Conservation (phyloP, 2,113 vertebrate species). For the Thalassoma bifasciatum region DNA sequence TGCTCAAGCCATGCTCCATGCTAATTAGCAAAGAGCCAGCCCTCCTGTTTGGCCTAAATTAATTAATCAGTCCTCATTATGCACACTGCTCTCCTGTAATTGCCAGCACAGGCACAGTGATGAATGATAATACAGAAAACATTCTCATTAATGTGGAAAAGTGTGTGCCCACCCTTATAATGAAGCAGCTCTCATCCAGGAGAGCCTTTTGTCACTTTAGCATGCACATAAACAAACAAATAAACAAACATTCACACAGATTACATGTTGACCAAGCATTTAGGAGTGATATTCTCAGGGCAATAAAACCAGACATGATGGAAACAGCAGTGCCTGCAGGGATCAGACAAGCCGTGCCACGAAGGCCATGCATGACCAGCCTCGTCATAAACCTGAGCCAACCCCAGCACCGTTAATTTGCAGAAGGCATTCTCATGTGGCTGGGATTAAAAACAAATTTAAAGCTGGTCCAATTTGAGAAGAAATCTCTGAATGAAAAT, state of each 20-base stretch:
- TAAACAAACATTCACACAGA: conserved; percentile 56
- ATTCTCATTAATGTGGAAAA: conserved; percentile 81
- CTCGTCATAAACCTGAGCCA: conserved; percentile 57
- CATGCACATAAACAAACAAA: conserved; percentile 51
- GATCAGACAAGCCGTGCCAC: conserved; percentile 56
- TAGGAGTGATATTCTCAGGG: conserved; percentile 41
- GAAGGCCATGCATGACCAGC: conserved; percentile 60
- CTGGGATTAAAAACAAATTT: conserved; percentile 66
- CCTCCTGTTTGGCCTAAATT: conserved; percentile 84
- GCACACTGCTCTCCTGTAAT: conserved; percentile 82
- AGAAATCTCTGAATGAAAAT: conserved; percentile 52
- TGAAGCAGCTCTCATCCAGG: conserved; percentile 72
- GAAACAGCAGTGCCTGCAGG: conserved; percentile 53
- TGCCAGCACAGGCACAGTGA: conserved; percentile 77
- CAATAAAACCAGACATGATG: conserved; percentile 47
- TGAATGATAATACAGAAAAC: conserved; percentile 81
- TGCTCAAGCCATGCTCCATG: conserved; percentile 67
- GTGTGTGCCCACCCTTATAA: conserved; percentile 76
- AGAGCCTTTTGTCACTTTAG: conserved; percentile 57
- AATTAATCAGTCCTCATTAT: conserved; percentile 87
- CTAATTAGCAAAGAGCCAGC: conserved; percentile 78
- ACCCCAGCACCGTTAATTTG: conserved; percentile 58
- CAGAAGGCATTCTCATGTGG: conserved; percentile 55
- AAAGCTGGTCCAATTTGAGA: conserved; percentile 40
- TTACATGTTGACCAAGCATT: conserved; percentile 51